Percentiles rank a stretch among this genome's conserved stretches.
These are phyloP conservation scores for Drosophila insularis DNA, from an alignment of 1,140 invertebrate genomes.

Conservation along the genomic window DNA sequence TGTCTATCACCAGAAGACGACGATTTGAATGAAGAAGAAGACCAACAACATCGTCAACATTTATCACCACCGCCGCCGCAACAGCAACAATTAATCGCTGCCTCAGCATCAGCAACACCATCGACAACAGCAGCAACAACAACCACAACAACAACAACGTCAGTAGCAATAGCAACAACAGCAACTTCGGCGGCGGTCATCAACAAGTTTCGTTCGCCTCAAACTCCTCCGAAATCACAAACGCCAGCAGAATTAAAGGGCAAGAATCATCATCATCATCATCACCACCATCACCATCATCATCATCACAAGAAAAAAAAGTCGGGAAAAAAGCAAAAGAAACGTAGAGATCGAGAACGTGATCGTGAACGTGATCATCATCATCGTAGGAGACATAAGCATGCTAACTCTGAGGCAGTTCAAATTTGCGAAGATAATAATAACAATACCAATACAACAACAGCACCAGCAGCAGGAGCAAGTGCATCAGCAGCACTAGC, in stretches of 20 bases:
- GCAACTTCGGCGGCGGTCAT: constrained; percentile 20
- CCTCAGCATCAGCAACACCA: constrained; percentile 15
- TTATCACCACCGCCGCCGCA: neutral
- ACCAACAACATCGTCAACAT: constrained; percentile 25
- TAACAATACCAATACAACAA: constrained; percentile 38
- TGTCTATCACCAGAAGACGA: constrained; percentile 75
- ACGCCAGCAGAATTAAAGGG: constrained; percentile 60
- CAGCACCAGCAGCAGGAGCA: constrained; percentile 9
- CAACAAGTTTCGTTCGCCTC: constrained; percentile 56
- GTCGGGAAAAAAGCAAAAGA: constrained; percentile 78
- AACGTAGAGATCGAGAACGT: constrained; percentile 42
- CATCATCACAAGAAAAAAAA: constrained; percentile 78
- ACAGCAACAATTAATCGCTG: constrained; percentile 11
- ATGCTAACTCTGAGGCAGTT: constrained; percentile 61
- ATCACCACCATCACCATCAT: constrained; percentile 57
- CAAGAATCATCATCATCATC: constrained; percentile 58
- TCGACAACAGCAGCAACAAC: constrained; percentile 16
- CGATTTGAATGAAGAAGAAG: constrained; percentile 37
- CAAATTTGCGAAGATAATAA: constrained; percentile 46
- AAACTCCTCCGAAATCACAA: constrained; percentile 54
- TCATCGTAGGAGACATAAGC: constrained; percentile 71
- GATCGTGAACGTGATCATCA: constrained; percentile 41
- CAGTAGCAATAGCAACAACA: constrained; percentile 34
- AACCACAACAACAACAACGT: constrained; percentile 16
- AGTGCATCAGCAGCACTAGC: constrained; percentile 38